Base-by-base conservation (phyloP, 2,797 vertebrate genomes). In the Brachyrhaphis roseni region DNA sequence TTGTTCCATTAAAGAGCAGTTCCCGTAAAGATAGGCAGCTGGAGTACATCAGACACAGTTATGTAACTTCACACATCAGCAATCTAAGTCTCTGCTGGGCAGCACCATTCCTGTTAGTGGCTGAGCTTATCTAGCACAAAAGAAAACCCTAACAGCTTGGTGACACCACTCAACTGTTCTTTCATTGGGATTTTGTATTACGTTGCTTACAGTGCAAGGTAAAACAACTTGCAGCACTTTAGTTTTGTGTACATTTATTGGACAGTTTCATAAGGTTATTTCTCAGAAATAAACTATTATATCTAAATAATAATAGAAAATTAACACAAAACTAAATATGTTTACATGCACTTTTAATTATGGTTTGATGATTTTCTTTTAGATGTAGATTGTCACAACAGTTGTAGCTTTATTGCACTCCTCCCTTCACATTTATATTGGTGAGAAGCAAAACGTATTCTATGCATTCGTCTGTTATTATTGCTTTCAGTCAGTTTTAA, bases 131-230 rank as follows among this genome's bases (percentile, higher is more conserved):
- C 2, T 66, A 51, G 72, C 41, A 82, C 79, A 78, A 74, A 89
- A 87, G 91, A 93, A 92, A 92, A 88, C 81, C 85, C 84, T 53
- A 79, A 81, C 77, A 90, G 88, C 79, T 81, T 34, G 66, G 1
- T 86, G 88, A 87, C 86, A 84, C 83, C 84, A 82, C 79, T 79
- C 80, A 77, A 80, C 84, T 82, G 86, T 83, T 86, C 88, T 82
- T 90, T 92, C 90, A 94, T 89, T 86, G 82, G 79, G 83, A 89
- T 82, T 91, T 90, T 91, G 78, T 84, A 84, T 83, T 86, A 64
- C 88, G 90, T 93, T 86, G 84, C 83, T 76, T 68, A 83, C 85
- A 86, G 73, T 64, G 77, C 81, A 79, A 1, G 7, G 1, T 72
- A 55, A 86, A 62, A 76, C 84, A 84, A 82, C 62, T 66, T 66